Evolutionary conservation across 53 echinoderm and acorn worm species (phyloP).

Genomic region (Glandiceps talaboti): DNA sequence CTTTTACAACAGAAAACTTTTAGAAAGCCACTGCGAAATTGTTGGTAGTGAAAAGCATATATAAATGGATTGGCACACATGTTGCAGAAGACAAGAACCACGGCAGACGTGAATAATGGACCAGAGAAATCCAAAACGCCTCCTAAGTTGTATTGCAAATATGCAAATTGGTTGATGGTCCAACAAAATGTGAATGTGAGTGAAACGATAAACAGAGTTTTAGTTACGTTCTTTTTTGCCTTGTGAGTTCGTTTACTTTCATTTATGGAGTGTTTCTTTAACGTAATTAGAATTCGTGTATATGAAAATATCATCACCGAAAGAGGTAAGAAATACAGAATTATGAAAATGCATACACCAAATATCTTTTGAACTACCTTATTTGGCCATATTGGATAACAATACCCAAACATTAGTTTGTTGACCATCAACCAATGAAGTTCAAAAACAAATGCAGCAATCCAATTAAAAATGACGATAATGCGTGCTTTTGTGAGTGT

Average conservation of each 20-base stretch:
- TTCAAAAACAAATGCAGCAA: constrained; percentile 10
- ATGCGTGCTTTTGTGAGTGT: neutral
- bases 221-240: constrained; percentile 15
- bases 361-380: neutral
- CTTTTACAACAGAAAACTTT: constrained; percentile 2
- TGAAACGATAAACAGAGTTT: constrained; percentile 10
- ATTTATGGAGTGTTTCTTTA: neutral
- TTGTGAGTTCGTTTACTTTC: neutral
- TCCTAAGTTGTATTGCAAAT: constrained; percentile 14
- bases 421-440: neutral
- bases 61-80: constrained; percentile 24
- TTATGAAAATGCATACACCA: constrained; percentile 9
- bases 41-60: constrained; percentile 22
- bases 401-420: neutral
- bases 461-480: neutral
- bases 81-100: constrained; percentile 15
- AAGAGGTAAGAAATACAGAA: constrained; percentile 17
- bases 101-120: constrained; percentile 1
- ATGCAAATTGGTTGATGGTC: constrained; percentile 10
- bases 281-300: neutral
- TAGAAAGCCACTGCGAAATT: constrained; percentile 17
- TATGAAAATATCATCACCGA: constrained; percentile 15
- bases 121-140: constrained; percentile 5
- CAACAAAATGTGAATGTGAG: constrained; percentile 14
- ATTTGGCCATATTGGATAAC: neutral